Percentiles rank a stretch among this genome's conserved stretches.
phyloP scores from a whole-genome alignment of 2,113 vertebrate species.

The Eptesicus fuscus region DNA sequence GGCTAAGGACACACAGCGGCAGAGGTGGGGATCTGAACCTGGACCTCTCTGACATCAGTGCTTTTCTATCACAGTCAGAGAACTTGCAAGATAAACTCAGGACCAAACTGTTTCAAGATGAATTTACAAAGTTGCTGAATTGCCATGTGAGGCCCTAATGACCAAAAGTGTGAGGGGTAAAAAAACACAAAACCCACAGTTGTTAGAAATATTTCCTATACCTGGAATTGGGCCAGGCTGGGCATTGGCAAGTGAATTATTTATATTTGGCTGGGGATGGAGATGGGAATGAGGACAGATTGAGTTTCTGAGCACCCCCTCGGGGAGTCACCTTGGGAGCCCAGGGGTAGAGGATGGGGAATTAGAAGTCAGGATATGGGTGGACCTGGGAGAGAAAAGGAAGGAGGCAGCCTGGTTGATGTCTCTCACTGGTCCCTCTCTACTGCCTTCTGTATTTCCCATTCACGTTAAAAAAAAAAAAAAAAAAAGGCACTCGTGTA shows the following conservation, averaged over 20 bases:
- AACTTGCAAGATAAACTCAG: neutral
- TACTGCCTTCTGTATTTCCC: neutral
- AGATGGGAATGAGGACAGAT: conserved; percentile 16
- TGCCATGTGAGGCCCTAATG: neutral
- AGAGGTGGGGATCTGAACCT: neutral
- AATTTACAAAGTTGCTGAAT: conserved; percentile 33
- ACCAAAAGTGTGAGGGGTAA: neutral
- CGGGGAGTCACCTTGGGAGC: neutral
- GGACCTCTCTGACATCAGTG: neutral
- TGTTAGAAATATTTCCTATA: conserved; percentile 36
- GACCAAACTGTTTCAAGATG: neutral
- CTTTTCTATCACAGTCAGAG: neutral
- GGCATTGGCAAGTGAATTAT: conserved; percentile 53
- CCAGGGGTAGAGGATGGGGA: neutral
- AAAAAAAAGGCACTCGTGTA: neutral
- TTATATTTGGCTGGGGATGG: conserved; percentile 38
- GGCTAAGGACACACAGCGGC: neutral
- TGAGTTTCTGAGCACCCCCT: conserved; percentile 36
- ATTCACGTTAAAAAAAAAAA: neutral
- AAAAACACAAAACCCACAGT: neutral
- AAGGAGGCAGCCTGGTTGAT: neutral
- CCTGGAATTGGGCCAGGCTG: conserved; percentile 43
- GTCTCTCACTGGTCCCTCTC: neutral
- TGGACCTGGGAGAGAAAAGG: neutral
- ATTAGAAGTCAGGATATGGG: neutral